Base-by-base conservation (phyloP, 2,888 invertebrate genomes). In the Anthophora plumipes region DNA sequence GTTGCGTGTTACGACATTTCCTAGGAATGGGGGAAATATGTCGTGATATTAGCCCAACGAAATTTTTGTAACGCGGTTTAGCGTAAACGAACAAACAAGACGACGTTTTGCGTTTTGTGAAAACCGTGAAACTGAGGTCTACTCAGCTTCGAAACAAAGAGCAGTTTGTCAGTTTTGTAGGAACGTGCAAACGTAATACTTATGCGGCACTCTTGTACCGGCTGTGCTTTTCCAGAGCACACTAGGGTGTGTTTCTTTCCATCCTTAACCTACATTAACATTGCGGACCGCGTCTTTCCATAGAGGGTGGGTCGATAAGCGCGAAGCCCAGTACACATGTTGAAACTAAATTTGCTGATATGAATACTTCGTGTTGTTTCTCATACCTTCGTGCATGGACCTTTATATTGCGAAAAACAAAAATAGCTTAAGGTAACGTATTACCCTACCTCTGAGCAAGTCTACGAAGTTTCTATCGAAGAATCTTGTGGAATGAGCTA, bases 221-320 rank as follows among this genome's bases (percentile, higher is more conserved):
- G 72, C 72, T 83, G 76, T 66, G 76, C 81, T 85, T 85, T 86
- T 80, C 50, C 74, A 63, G 60, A 48, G 77, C 70, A 76, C 75
- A 55, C 71, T 25, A 69, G 73, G 41, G 77, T 59, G 78, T 82
- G 72, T 85, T 84, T 83, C 85, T 83, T 86, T 85, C 78, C 82
- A 74, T 82, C 80, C 88, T 85, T 87, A 86, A 89, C 87, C 86
- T 87, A 89, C 88, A 88, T 90, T 86, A 91, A 89, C 87, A 60
- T 80, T 68, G 68, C 54, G 64, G 82, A 79, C 69, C 57, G 72
- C 57, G 77, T 79, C 78, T 70, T 77, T 78, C 80, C 78, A 72
- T 82, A 75, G 77, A 88, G 84, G 83, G 78, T 67, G 74, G 88
- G 87, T 90, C 90, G 90, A 90, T 89, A 88, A 86, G 82, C 84